Percentiles rank a stretch among this genome's conserved stretches.
These are phyloP conservation scores for Amphiura filiformis DNA, from an alignment of 35 echinoderm and acorn worm species.

Conservation along the genomic window DNA sequence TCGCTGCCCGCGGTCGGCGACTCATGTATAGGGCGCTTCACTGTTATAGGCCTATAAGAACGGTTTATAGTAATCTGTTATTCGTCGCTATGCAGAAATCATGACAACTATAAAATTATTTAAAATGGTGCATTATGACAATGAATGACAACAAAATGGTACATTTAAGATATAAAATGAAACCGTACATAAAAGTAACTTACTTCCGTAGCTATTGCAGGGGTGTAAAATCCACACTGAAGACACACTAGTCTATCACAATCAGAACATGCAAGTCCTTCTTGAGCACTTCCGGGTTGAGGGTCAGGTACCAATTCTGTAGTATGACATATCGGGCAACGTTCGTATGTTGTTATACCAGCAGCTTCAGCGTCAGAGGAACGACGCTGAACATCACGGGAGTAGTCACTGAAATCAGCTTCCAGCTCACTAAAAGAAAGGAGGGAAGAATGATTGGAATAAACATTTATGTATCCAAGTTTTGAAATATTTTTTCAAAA, in stretches of 20 bases:
- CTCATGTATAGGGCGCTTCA: too few relatives aligned
- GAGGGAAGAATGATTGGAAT: not conserved
- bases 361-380: conserved; percentile 33
- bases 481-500: too few relatives aligned
- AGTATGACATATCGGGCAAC: conserved; percentile 64
- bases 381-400: conserved; percentile 33
- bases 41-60: too few relatives aligned
- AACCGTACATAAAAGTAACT: conserved; percentile 5
- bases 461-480: too few relatives aligned
- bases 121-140: too few relatives aligned
- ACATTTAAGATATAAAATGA: too few relatives aligned
- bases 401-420: conserved; percentile 60
- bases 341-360: not conserved
- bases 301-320: conserved; percentile 50
- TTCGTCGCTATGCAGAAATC: too few relatives aligned
- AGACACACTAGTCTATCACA: conserved; percentile 68
- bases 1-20: too few relatives aligned
- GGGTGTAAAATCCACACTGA: conserved; percentile 68
- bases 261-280: conserved; percentile 54
- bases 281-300: conserved; percentile 38
- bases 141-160: too few relatives aligned
- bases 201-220: conserved; percentile 57
- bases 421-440: conserved; percentile 53
- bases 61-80: too few relatives aligned
- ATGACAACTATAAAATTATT: too few relatives aligned